These are phyloP conservation scores for Poeciliopsis presidionis DNA, from an alignment of 2,797 vertebrate species.

Conservation along the genomic window DNA sequence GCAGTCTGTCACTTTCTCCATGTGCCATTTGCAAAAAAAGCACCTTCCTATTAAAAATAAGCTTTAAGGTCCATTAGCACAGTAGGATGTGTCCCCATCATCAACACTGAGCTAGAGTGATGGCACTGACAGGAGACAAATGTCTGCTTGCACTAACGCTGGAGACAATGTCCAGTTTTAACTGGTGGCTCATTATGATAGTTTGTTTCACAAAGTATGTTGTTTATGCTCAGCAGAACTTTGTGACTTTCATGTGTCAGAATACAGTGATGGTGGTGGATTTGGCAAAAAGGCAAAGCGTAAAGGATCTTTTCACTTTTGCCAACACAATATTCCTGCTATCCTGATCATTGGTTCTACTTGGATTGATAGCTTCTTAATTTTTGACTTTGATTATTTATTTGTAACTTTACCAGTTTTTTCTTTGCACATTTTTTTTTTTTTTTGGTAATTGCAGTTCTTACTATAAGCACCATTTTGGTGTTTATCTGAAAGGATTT, in stretches of 20 bases:
- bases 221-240: not conserved
- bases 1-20: conserved; percentile 25
- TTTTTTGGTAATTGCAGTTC: not conserved
- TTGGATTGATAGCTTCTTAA: conserved; percentile 26
- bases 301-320: not conserved
- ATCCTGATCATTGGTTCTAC: conserved; percentile 9
- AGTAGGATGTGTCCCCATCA: conserved; percentile 31
- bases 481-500: not conserved
- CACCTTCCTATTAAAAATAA: conserved; percentile 51
- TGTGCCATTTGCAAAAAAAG: conserved; percentile 56
- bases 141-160: conserved; percentile 9
- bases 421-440: not conserved
- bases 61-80: conserved; percentile 53
- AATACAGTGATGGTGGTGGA: conserved; percentile 27
- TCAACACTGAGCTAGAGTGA: conserved; percentile 10
- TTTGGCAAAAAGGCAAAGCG: not conserved
- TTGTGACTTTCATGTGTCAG: conserved; percentile 5
- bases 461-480: not conserved
- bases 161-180: conserved; percentile 6
- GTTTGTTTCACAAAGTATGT: conserved; percentile 16
- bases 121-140: not conserved
- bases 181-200: conserved; percentile 1
- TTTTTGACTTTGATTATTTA: not conserved
- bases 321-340: not conserved
- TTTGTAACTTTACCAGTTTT: not conserved